Evolutionary conservation across 2,113 vertebrate genomes (phyloP), one percentile per base, ranked within the genome.

Genomic region (Ictalurus furcatus): DNA sequence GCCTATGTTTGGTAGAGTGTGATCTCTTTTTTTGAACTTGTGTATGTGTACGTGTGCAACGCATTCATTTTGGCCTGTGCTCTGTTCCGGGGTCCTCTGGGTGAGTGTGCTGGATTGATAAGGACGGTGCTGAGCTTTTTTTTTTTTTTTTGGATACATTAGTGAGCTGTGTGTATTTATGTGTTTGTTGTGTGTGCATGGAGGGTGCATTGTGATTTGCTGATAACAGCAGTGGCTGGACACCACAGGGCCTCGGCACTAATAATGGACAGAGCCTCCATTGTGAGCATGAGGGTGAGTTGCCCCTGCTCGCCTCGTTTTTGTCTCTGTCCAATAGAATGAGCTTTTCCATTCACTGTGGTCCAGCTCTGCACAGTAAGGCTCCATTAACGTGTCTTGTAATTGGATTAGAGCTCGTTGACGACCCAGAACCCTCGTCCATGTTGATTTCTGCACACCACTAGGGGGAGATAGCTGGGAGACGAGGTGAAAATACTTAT

Each of bases 81-180:
- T 89, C 86, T 90, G 90, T 92, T 92, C 94, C 93, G 92, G 90
- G 91, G 93, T 93, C 92, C 93, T 93, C 90, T 91, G 93, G 93
- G 93, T 91, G 88, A 94, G 94, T 96, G 95, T 94, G 92, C 87
- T 80, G 91, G 87, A 86, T 91, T 95, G 96, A 96, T 96, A 96
- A 96, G 91, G 79, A 86, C 76, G 37, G 88, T 94, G 88, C 89
- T 94, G 91, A 91, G 79, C 76, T 85, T 69, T 81, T 81, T 78
- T 74, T 92, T 58, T 74, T 92, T 58, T 81, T 92, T 93, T 92
- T 94, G 92, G 94, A 94, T 87, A 88, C 90, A 85, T 86, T 78
- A 76, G 67, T 88, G 87, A 88, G 73, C 92, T 85, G 54, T 85
- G 74, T 89, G 87, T 87, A 48, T 86, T 85, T 82, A n/a, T 61